Evolutionary conservation across 2,888 invertebrate species (phyloP).

Genomic region (Acleris emargana): DNA sequence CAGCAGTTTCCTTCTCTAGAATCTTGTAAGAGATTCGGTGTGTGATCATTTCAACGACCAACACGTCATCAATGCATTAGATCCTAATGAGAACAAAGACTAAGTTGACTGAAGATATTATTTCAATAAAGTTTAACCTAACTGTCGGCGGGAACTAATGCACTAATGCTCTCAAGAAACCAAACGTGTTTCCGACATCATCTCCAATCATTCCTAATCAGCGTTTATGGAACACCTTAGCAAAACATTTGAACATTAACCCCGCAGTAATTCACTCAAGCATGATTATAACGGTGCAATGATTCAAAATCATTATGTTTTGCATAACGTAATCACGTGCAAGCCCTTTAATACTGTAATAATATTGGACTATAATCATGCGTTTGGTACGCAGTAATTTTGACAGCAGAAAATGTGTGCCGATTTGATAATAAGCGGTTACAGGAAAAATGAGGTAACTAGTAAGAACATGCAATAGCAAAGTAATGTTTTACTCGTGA

Average conservation of each 20-base stretch:
- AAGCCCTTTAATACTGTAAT: conserved; percentile 33
- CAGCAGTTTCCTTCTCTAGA: too few species aligned
- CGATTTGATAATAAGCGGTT: conserved; percentile 15
- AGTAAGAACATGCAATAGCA: background rate
- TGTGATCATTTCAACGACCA: too few species aligned
- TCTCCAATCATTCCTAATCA: conserved; percentile 30
- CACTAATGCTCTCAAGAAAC: conserved; percentile 11
- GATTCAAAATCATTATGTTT: conserved; percentile 39
- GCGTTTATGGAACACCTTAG: conserved; percentile 29
- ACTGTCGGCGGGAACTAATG: conserved; percentile 4
- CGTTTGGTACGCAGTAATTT: conserved; percentile 24
- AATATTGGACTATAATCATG: conserved; percentile 27
- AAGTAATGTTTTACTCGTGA: background rate
- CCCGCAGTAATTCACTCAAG: conserved; percentile 22
- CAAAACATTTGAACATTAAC: conserved; percentile 32
- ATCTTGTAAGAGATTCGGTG: too few species aligned
- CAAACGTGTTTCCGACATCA: conserved; percentile 21
- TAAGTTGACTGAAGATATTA: conserved; percentile 1
- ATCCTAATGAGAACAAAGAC: background rate
- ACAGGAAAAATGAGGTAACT: conserved; percentile 11
- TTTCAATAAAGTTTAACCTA: conserved; percentile 1
- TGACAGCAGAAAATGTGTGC: conserved; percentile 14
- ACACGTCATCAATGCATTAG: background rate
- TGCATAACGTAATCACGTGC: conserved; percentile 34
- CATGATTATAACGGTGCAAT: conserved; percentile 36